These are phyloP conservation scores for Phymanthus crucifer DNA, from an alignment of 92 coral and sea anemone species.

Conservation along the genomic window DNA sequence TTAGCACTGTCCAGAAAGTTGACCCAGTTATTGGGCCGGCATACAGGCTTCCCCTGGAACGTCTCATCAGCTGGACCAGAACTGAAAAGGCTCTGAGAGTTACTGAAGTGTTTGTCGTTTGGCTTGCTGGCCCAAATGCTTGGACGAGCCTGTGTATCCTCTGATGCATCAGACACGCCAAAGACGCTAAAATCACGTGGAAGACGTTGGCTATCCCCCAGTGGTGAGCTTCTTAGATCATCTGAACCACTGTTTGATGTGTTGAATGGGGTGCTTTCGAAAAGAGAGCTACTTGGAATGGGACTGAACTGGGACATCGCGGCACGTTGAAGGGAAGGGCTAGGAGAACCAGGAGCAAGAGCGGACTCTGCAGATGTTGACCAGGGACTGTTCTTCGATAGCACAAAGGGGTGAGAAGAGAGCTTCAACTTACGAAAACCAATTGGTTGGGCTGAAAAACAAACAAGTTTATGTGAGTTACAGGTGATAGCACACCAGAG, in stretches of 20 bases:
- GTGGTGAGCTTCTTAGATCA: conserved; percentile 36
- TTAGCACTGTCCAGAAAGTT: conserved; percentile 87
- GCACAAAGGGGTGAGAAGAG: conserved; percentile 31
- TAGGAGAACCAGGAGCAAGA: conserved; percentile 45
- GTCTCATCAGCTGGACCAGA: conserved; percentile 53
- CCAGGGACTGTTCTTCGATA: conserved; percentile 76
- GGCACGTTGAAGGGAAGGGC: conserved; percentile 51
- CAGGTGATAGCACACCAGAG: no score
- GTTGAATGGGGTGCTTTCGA: conserved; percentile 62
- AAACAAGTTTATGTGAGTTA: not conserved
- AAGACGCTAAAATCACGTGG: conserved; percentile 54
- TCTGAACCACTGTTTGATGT: conserved; percentile 11
- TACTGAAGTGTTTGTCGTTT: conserved; percentile 45
- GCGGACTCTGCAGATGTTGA: conserved; percentile 60
- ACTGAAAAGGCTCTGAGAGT: conserved; percentile 78
- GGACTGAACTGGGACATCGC: conserved; percentile 47
- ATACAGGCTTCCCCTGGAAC: conserved; percentile 58
- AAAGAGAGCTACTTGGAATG: conserved; percentile 57
- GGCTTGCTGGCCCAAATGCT: conserved; percentile 38
- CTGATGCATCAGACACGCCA: conserved; percentile 51
- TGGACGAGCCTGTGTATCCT: conserved; percentile 24
- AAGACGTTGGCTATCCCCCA: conserved; percentile 19
- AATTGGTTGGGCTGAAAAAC: conserved; percentile 40
- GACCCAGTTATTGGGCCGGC: conserved; percentile 92
- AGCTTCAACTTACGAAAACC: conserved; percentile 44